Evolutionary conservation across 1,140 invertebrate genomes (phyloP).

Genomic region (Hyposmocoma kahamanoa): DNA sequence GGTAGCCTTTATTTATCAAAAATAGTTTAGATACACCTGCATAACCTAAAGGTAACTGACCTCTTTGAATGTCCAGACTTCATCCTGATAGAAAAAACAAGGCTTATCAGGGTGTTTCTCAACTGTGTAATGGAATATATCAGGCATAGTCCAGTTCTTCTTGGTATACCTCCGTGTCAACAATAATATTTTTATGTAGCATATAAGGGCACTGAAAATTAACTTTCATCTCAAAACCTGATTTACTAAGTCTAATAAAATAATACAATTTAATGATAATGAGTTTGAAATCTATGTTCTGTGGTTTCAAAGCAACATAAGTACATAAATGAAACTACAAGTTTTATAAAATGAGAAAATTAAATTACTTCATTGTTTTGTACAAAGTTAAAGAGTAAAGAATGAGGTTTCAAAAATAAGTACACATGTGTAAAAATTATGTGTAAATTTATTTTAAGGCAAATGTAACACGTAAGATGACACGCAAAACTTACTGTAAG

Average conservation of each 20-base stretch:
- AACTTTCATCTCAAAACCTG: too few relatives aligned
- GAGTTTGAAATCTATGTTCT: too few relatives aligned
- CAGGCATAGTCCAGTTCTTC: constrained; percentile 80
- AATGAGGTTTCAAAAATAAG: too few relatives aligned
- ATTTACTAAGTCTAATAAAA: too few relatives aligned
- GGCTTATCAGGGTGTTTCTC: constrained; percentile 84
- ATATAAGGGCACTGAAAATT: constrained; percentile 78
- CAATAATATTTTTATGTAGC: constrained; percentile 79
- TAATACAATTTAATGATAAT: too few relatives aligned
- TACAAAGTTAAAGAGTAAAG: too few relatives aligned
- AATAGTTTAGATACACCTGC: too few relatives aligned
- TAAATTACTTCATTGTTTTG: too few relatives aligned
- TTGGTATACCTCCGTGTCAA: constrained; percentile 75
- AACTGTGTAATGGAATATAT: constrained; percentile 83
- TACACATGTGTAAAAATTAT: constrained; percentile 2
- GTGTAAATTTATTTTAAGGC: constrained; percentile 7
- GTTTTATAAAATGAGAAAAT: too few relatives aligned
- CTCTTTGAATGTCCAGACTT: constrained; percentile 87
- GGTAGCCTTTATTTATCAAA: too few relatives aligned
- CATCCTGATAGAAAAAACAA: constrained; percentile 86
- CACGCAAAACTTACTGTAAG: constrained; percentile 71
- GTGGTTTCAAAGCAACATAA: too few relatives aligned
- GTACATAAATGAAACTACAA: too few relatives aligned
- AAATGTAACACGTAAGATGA: constrained; percentile 7
- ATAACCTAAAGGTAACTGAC: constrained; percentile 45